Evolutionary conservation across 2,113 vertebrate species (phyloP).

Genomic region (Delphinus delphis): DNA sequence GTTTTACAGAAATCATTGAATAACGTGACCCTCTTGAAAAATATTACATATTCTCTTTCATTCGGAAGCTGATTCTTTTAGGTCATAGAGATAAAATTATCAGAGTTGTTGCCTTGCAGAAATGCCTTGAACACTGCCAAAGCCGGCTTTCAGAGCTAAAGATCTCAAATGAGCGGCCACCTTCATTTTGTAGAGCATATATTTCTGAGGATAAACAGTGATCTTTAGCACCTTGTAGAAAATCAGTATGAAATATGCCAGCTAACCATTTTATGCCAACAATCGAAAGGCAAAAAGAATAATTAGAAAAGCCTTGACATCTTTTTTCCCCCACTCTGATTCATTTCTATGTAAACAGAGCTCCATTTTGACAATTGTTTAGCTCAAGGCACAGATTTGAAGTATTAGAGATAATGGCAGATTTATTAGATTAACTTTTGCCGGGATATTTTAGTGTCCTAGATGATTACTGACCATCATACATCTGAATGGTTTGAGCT

Average conservation of each 20-base stretch:
- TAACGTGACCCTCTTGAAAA: background rate
- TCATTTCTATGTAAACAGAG: conserved; percentile 79
- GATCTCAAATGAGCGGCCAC: background rate
- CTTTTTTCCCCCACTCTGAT: conserved; percentile 72
- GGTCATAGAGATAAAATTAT: background rate
- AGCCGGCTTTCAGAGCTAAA: background rate
- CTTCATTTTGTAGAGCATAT: background rate
- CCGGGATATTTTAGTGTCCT: conserved; percentile 83
- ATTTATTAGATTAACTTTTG: conserved; percentile 87
- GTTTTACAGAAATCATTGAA: background rate
- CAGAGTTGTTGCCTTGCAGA: background rate
- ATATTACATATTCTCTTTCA: background rate
- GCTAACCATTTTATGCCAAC: conserved; percentile 74
- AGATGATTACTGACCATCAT: conserved; percentile 83
- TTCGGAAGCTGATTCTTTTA: background rate
- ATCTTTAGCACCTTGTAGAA: background rate
- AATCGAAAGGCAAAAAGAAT: conserved; percentile 73
- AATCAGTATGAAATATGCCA: conserved; percentile 15
- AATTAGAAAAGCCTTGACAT: conserved; percentile 79
- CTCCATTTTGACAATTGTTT: conserved; percentile 83
- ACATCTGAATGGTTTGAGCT: conserved; percentile 76
- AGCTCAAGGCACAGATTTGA: conserved; percentile 83
- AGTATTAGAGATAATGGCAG: conserved; percentile 85
- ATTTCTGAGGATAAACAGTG: background rate
- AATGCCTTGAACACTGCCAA: background rate